phyloP scores from a whole-genome alignment of 2,888 invertebrate species.

The Athetis lepigone region DNA sequence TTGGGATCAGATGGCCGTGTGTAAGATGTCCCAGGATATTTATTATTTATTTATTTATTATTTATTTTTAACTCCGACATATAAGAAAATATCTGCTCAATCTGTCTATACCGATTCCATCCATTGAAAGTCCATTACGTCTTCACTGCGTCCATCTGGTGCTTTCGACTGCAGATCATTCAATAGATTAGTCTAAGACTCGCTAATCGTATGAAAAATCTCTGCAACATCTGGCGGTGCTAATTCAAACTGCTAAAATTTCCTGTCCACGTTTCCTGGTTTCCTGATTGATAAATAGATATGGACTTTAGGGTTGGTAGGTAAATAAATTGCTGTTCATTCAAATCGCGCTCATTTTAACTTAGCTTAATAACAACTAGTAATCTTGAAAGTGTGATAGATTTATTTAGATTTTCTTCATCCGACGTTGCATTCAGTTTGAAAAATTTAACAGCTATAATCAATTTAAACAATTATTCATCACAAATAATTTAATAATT shows the following conservation, averaged over 20 bases:
- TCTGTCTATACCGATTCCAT: constrained; percentile 16
- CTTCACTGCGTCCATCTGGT: constrained; percentile 51
- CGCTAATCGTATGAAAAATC: constrained; percentile 49
- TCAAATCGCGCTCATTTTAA: not conserved
- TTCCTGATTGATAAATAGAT: constrained; percentile 54
- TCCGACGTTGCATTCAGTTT: not conserved
- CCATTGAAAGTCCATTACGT: constrained; percentile 50
- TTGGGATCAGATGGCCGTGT: too few relatives aligned
- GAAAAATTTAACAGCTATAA: not conserved
- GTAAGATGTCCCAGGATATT: too few relatives aligned
- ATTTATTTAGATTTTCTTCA: not conserved
- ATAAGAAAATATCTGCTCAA: constrained; percentile 38
- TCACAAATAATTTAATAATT: too few relatives aligned
- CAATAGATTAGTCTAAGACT: constrained; percentile 41
- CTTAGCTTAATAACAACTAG: not conserved
- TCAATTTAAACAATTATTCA: not conserved
- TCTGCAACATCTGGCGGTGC: constrained; percentile 50
- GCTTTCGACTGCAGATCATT: constrained; percentile 38
- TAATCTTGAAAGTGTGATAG: not conserved
- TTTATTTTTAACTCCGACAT: constrained; percentile 15
- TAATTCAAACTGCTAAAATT: constrained; percentile 57
- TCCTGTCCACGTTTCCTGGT: constrained; percentile 52
- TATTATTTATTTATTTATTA: too few relatives aligned
- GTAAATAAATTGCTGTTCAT: not conserved
- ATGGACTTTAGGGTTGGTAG: constrained; percentile 33